These are phyloP conservation scores for Oryctes rhinoceros DNA, from an alignment of 1,140 invertebrate genomes.

Conservation along the genomic window DNA sequence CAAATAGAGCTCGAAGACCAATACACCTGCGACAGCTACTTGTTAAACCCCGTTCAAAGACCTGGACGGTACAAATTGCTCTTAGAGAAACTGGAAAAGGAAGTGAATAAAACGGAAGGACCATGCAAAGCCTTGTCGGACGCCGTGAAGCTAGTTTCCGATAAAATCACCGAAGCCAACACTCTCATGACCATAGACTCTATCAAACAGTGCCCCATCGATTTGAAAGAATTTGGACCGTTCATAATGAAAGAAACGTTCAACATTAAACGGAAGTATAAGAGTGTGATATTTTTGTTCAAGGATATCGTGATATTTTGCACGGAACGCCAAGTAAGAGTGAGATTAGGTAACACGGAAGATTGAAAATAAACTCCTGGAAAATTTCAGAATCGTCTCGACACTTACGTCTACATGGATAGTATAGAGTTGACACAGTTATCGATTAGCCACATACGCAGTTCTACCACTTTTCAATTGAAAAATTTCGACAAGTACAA, in stretches of 20 bases:
- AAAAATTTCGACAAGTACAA: slow-evolving; percentile 25
- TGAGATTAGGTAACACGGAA: neutral
- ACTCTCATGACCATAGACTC: slow-evolving; percentile 54
- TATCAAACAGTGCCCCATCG: slow-evolving; percentile 50
- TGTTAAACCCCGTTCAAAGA: slow-evolving; percentile 55
- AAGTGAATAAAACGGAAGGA: slow-evolving; percentile 45
- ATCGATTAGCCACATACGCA: neutral
- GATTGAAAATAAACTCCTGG: neutral
- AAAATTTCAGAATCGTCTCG: neutral
- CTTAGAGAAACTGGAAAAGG: slow-evolving; percentile 53
- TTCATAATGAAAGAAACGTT: slow-evolving; percentile 54
- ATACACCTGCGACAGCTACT: slow-evolving; percentile 51
- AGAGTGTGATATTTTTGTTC: slow-evolving; percentile 19
- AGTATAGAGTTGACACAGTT: neutral
- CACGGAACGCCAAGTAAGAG: neutral
- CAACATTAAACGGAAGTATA: slow-evolving; percentile 43
- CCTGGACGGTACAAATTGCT: slow-evolving; percentile 54
- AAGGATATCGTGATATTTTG: slow-evolving; percentile 17
- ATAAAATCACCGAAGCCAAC: slow-evolving; percentile 52
- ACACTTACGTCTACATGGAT: neutral
- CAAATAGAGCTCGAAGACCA: slow-evolving; percentile 51
- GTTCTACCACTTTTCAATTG: neutral
- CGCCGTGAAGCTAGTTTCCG: slow-evolving; percentile 50
- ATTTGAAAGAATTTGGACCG: slow-evolving; percentile 50
- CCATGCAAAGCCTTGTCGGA: slow-evolving; percentile 39